A percentile compares a stretch with the other conserved stretches of the same genome.
Evolutionary conservation across 1,140 invertebrate species (phyloP).

Genomic region (Hyles euphorbiae): DNA sequence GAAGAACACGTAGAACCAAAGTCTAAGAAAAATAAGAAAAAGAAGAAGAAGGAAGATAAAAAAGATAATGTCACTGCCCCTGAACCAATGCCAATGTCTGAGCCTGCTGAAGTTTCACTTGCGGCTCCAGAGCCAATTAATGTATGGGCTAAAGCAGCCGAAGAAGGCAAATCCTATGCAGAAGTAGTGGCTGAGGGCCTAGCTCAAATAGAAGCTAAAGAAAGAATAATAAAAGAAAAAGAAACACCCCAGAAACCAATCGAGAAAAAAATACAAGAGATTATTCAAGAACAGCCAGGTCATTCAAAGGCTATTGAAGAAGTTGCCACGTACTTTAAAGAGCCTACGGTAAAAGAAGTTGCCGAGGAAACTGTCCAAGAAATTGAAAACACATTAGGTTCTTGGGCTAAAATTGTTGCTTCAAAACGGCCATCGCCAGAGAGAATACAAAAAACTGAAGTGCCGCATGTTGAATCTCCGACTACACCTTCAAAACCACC

Average conservation of each 20-base stretch:
- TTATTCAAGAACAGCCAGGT: conserved; percentile 5
- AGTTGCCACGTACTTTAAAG: background rate
- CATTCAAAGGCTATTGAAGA: conserved; percentile 3
- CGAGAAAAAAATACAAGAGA: conserved; percentile 1
- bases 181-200: conserved; percentile 74
- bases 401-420: conserved; percentile 71
- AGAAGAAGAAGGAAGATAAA: conserved; percentile 51
- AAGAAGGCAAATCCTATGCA: conserved; percentile 78
- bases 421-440: conserved; percentile 49
- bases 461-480: conserved; percentile 10
- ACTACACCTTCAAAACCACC: conserved; percentile 39
- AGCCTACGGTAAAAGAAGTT: conserved; percentile 9
- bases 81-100: conserved; percentile 1
- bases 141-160: conserved; percentile 64
- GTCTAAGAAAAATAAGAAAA: conserved; percentile 51
- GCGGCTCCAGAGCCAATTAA: conserved; percentile 32
- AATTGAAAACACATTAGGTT: conserved; percentile 19
- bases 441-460: conserved; percentile 25
- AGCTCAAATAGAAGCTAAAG: conserved; percentile 7
- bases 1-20: conserved; percentile 46
- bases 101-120: background rate
- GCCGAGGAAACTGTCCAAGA: conserved; percentile 20
- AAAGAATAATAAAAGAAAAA: conserved; percentile 15
- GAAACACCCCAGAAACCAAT: conserved; percentile 5
- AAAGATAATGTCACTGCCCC: conserved; percentile 21